Conservation (phyloP, 92 coral and sea anemone species). For the Montipora capitata region DNA sequence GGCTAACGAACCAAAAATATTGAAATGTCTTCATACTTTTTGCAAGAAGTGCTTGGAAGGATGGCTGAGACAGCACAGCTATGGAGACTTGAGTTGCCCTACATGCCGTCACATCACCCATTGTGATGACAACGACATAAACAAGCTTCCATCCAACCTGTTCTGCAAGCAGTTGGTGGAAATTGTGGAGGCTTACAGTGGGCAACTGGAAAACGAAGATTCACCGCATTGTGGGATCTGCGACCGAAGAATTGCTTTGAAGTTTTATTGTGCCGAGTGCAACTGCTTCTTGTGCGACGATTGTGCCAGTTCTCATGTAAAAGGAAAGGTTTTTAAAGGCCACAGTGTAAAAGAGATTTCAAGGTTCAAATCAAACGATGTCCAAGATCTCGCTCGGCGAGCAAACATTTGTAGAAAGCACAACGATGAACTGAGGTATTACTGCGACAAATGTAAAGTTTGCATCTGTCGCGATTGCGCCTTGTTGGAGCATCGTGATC, state of each 20-base stretch:
- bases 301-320: background rate
- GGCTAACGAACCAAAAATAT: conserved; percentile 28
- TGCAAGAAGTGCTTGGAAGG: conserved; percentile 29
- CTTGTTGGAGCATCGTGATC: conserved; percentile 38
- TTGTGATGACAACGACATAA: conserved; percentile 21
- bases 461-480: conserved; percentile 75
- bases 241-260: background rate
- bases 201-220: conserved; percentile 3
- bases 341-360: conserved; percentile 19
- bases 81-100: conserved; percentile 30
- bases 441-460: conserved; percentile 33
- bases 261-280: conserved; percentile 15
- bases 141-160: conserved; percentile 35
- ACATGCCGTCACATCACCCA: conserved; percentile 37
- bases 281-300: conserved; percentile 12
- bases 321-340: conserved; percentile 1
- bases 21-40: background rate
- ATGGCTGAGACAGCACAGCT: conserved; percentile 15
- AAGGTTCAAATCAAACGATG: background rate
- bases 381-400: background rate
- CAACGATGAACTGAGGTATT: conserved; percentile 39
- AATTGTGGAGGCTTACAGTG: conserved; percentile 11
- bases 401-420: conserved; percentile 34
- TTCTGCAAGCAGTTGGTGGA: background rate
- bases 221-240: conserved; percentile 20